Evolutionary conservation across 2,888 invertebrate species (phyloP).

Genomic region (Eumacrocentrus americanus): DNA sequence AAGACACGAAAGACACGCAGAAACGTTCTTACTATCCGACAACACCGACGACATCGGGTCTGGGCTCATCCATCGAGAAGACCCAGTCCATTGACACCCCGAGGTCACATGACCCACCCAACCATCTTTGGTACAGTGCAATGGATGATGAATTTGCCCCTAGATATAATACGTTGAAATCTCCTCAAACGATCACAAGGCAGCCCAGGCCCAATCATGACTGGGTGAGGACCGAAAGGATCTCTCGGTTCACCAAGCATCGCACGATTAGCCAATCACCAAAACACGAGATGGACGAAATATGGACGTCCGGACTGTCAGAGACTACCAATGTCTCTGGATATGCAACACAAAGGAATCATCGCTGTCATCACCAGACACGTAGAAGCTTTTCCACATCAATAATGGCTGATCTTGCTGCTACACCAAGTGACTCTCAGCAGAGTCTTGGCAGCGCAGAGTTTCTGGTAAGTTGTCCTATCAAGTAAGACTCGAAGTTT

Average conservation of each 20-base stretch:
- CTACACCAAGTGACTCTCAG: constrained; percentile 51
- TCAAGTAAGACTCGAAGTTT: too few relatives aligned
- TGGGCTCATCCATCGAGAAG: constrained; percentile 52
- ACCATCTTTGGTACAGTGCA: constrained; percentile 50
- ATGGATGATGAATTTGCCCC: constrained; percentile 51
- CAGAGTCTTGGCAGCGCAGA: constrained; percentile 54
- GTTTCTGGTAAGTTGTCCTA: constrained; percentile 52
- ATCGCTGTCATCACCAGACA: constrained; percentile 51
- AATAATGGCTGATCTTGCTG: constrained; percentile 52
- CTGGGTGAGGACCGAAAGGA: constrained; percentile 52
- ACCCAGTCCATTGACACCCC: constrained; percentile 48
- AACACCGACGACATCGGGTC: constrained; percentile 52
- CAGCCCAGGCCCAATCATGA: constrained; percentile 54
- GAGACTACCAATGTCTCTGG: constrained; percentile 42
- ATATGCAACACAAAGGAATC: constrained; percentile 46
- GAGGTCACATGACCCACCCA: constrained; percentile 48
- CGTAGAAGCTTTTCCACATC: constrained; percentile 54
- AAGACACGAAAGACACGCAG: constrained; percentile 43
- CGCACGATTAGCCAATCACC: constrained; percentile 52
- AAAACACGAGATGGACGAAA: constrained; percentile 47
- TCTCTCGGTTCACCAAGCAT: constrained; percentile 51
- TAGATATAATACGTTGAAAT: constrained; percentile 52
- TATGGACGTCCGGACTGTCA: constrained; percentile 50
- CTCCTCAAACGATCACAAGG: constrained; percentile 49
- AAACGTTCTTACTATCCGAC: constrained; percentile 48